Conservation (phyloP, 2,113 vertebrate genomes). For the Trematomus loennbergii region DNA sequence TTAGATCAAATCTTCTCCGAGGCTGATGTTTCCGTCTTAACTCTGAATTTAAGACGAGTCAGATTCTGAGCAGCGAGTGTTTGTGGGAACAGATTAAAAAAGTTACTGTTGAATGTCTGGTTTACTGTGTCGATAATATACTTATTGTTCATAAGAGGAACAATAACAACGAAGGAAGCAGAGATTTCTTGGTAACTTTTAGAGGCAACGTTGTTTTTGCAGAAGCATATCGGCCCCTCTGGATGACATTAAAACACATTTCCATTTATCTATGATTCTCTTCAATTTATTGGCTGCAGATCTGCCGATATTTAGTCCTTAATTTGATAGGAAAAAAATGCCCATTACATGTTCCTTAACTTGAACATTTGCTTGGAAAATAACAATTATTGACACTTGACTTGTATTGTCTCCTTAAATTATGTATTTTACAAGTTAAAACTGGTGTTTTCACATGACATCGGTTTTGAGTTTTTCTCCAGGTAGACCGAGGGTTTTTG, state of each 20-base stretch:
- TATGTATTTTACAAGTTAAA: neutral
- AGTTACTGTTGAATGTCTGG: neutral
- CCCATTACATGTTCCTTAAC: too few relatives aligned
- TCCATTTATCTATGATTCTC: too few relatives aligned
- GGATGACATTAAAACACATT: too few relatives aligned
- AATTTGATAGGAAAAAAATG: too few relatives aligned
- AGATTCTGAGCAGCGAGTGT: neutral
- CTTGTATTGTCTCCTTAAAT: too few relatives aligned
- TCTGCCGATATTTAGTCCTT: too few relatives aligned
- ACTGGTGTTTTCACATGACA: neutral
- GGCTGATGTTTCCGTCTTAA: too few relatives aligned
- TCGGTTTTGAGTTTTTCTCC: neutral
- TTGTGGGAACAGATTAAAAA: neutral
- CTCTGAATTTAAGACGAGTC: too few relatives aligned
- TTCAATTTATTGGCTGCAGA: too few relatives aligned
- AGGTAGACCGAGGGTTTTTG: neutral
- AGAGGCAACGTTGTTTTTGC: slow-evolving; percentile 11
- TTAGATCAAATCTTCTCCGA: slow-evolving; percentile 2
- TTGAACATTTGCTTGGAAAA: too few relatives aligned
- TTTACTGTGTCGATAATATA: slow-evolving; percentile 19
- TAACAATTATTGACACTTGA: too few relatives aligned
- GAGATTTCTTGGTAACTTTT: neutral
- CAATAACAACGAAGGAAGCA: neutral
- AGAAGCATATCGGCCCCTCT: neutral
- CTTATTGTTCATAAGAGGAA: too few relatives aligned